Evolutionary conservation across 1,140 invertebrate species (phyloP), one percentile per base, ranked within the genome.

Genomic region (Drosophila novamexicana): DNA sequence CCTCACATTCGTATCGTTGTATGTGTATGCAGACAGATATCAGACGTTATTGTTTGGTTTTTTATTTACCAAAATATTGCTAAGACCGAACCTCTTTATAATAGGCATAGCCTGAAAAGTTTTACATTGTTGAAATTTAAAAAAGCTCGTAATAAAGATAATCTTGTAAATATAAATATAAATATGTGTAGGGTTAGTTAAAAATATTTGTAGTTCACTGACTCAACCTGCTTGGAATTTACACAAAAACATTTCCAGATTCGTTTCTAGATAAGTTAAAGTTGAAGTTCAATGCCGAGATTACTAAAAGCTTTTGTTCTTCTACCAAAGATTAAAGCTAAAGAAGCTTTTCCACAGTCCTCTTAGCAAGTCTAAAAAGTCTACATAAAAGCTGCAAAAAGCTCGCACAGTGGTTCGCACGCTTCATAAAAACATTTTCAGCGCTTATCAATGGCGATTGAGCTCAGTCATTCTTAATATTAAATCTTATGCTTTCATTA

Each of bases 311-410:
- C 36, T 59, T 45, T 54, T 34, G 14, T 4, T 9, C 4, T 3
- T 18, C 10, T 5, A 10, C 34, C 16, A 16, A 37, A 16, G 0
- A 12, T 10, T 5, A 44, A 37, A 66, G 52, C 50, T 63, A 18
- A 18, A 1, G 7, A 45, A 54, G 67, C 45, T 71, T 18, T 8
- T 34, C 5, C 12, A 0, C 9, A 42, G 10, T 69, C 57, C 57
- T 45, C 57, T 37, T n/a, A 9, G 16, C 32, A 53, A 37, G 44
- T 61, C 45, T 49, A 61, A 49, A 40, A 59, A 59, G 34, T 70
- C 50, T 71, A 56, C 61, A 71, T 2, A 37, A 57, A 71, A 71
- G 67, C 67, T 62, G 9, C 1, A 1, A n/a, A 65, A 57, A 72
- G 63, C 56, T 73, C 40, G 16, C 9, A 2, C 37, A 36, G 32